Evolutionary conservation across 2,797 vertebrate species (phyloP).

Genomic region (Artibeus jamaicensis): DNA sequence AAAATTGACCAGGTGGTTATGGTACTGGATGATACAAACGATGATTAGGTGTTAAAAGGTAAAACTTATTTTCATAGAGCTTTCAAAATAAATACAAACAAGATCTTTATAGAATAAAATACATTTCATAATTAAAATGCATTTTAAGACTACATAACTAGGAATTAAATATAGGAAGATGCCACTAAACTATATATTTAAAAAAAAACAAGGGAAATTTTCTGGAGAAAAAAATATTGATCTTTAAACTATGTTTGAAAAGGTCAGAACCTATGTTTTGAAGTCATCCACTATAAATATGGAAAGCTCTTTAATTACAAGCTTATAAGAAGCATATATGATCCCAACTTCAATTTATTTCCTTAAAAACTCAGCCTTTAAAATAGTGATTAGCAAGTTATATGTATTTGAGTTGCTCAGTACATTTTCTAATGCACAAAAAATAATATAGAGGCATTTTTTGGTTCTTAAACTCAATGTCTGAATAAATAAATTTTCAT

Average conservation of each 20-base stretch:
- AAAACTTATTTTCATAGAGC: neutral
- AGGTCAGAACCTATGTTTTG: neutral
- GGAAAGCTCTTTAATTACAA: neutral
- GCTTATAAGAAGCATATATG: neutral
- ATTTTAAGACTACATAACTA: neutral
- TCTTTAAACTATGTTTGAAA: slow-evolving; percentile 27
- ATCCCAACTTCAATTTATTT: neutral
- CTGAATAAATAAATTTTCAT: neutral
- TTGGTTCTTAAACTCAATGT: neutral
- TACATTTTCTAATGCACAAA: neutral
- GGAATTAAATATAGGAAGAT: neutral
- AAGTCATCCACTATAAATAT: neutral
- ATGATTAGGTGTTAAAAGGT: neutral
- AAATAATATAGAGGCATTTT: neutral
- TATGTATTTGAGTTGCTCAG: neutral
- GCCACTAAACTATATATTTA: neutral
- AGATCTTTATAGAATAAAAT: neutral
- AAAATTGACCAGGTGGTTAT: neutral
- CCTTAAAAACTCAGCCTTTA: neutral
- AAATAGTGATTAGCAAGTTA: neutral
- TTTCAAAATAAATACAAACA: neutral
- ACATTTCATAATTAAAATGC: neutral
- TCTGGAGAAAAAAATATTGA: neutral
- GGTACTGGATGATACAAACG: neutral
- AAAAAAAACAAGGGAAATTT: neutral